Evolutionary conservation across 2,797 vertebrate genomes (phyloP).

Genomic region (Hoplostethus mediterraneus): DNA sequence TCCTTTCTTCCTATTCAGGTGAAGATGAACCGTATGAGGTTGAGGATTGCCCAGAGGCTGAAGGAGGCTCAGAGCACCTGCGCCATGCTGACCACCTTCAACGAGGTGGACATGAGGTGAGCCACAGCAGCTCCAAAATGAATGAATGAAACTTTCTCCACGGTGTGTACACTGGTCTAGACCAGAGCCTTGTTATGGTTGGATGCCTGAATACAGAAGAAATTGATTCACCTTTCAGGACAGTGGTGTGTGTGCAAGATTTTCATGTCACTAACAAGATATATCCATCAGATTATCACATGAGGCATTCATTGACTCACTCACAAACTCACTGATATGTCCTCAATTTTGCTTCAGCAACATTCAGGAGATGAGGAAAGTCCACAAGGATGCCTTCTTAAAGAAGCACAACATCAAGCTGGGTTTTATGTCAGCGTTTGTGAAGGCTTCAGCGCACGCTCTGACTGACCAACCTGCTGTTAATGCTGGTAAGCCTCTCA

Average conservation of each 20-base stretch:
- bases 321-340: slow-evolving; percentile 72
- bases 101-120: slow-evolving; percentile 97
- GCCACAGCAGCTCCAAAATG: not conserved
- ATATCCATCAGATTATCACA: too few species aligned
- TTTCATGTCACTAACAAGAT: too few species aligned
- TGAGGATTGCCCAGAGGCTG: slow-evolving; percentile 93
- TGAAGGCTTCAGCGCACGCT: slow-evolving; percentile 93
- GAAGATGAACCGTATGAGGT: slow-evolving; percentile 97
- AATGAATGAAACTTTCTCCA: not conserved
- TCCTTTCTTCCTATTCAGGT: slow-evolving; percentile 81
- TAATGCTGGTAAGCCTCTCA: slow-evolving; percentile 88
- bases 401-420: slow-evolving; percentile 92
- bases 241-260: too few species aligned
- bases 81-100: slow-evolving; percentile 97
- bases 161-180: not conserved
- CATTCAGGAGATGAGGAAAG: slow-evolving; percentile 90
- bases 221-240: too few species aligned
- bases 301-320: too few species aligned
- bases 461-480: slow-evolving; percentile 93
- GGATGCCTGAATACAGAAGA: too few species aligned
- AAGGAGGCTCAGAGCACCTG: slow-evolving; percentile 96
- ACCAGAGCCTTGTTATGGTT: too few species aligned
- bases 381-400: slow-evolving; percentile 87
- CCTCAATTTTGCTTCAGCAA: slow-evolving; percentile 81
- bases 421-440: slow-evolving; percentile 97